These are phyloP conservation scores for Buathra laborator DNA, from an alignment of 2,888 invertebrate species.

Conservation along the genomic window DNA sequence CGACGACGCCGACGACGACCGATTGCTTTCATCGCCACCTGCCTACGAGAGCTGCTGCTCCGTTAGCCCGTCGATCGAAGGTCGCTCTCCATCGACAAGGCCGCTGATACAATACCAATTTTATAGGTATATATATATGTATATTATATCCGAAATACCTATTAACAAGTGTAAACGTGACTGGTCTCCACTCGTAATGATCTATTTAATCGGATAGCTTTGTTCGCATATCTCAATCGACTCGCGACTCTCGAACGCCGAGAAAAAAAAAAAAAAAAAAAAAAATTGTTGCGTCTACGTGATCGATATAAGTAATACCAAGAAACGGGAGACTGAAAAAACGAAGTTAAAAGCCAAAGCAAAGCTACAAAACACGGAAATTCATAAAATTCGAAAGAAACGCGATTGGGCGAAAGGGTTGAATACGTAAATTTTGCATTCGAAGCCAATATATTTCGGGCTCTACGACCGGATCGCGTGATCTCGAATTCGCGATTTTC, in stretches of 20 bases:
- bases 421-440: background rate
- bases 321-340: background rate
- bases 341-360: background rate
- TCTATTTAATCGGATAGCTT: conserved; percentile 3
- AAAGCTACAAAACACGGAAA: background rate
- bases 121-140: conserved; percentile 12
- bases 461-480: background rate
- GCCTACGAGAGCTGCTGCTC: conserved; percentile 38
- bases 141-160: conserved; percentile 11
- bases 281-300: background rate
- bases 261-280: background rate
- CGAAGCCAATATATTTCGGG: background rate
- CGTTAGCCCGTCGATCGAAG: conserved; percentile 55
- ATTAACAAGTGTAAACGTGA: background rate
- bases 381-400: background rate
- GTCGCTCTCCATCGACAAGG: conserved; percentile 59
- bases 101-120: conserved; percentile 30
- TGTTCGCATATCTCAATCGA: conserved; percentile 5
- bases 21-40: conserved; percentile 49
- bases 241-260: background rate
- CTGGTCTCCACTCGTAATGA: background rate
- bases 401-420: background rate
- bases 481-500: background rate
- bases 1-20: conserved; percentile 32
- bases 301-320: background rate